Evolutionary conservation across 2,888 invertebrate genomes (phyloP).

Genomic region (Pyrocoelia pectoralis): DNA sequence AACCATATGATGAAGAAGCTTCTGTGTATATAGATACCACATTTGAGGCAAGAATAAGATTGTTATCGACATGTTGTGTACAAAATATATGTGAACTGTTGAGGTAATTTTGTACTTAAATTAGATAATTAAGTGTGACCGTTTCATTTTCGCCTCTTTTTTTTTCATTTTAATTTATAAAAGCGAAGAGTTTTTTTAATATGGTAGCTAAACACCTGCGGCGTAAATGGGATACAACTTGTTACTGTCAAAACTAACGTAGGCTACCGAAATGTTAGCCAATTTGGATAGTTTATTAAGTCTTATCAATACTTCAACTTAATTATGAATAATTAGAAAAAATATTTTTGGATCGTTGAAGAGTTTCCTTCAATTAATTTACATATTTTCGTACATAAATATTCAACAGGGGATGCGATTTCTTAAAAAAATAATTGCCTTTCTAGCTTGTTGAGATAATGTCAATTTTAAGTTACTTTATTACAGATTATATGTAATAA

Average conservation of each 20-base stretch:
- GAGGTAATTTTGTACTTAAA: slow-evolving; percentile 26
- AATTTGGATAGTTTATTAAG: slow-evolving; percentile 20
- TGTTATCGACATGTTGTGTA: slow-evolving; percentile 13
- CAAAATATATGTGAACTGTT: slow-evolving; percentile 20
- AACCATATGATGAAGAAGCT: slow-evolving; percentile 31
- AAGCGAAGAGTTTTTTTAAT: slow-evolving; percentile 36
- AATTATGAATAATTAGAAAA: slow-evolving; percentile 10
- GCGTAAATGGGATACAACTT: slow-evolving; percentile 43
- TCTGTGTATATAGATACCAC: slow-evolving; percentile 39
- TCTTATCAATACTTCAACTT: slow-evolving; percentile 23
- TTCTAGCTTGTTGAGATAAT: too few species aligned
- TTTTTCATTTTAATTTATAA: slow-evolving; percentile 16
- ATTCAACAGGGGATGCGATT: too few species aligned
- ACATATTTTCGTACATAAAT: too few species aligned
- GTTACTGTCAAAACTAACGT: slow-evolving; percentile 42
- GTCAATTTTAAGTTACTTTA: too few species aligned
- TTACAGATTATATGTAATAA: too few species aligned
- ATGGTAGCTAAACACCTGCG: slow-evolving; percentile 46
- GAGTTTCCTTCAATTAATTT: too few species aligned
- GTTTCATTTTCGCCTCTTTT: background rate
- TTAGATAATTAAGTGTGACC: slow-evolving; percentile 17
- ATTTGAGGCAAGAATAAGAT: slow-evolving; percentile 14
- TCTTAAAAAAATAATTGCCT: too few species aligned
- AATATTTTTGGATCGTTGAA: too few species aligned
- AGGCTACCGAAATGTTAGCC: slow-evolving; percentile 37